Evolutionary conservation across 2,113 vertebrate species (phyloP).

Genomic region (Bostrychus sinensis): DNA sequence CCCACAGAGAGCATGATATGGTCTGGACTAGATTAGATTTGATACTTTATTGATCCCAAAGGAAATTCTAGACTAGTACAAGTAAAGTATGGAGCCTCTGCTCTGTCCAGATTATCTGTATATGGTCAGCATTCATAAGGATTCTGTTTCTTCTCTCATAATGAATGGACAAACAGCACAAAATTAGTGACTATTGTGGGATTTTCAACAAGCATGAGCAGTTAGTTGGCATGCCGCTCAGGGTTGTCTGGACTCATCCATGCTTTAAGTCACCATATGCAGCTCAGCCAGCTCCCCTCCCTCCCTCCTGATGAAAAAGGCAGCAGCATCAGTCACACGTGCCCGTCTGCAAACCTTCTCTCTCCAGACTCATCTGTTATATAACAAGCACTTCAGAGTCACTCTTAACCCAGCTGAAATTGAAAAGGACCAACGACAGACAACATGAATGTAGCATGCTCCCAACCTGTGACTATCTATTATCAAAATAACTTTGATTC

Average conservation of each 20-base stretch:
- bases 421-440: background rate
- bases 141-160: constrained; percentile 19
- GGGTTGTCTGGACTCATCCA: constrained; percentile 35
- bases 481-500: background rate
- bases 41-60: too few species aligned
- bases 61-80: too few species aligned
- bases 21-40: too few species aligned
- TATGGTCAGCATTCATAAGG: background rate
- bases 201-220: constrained; percentile 23
- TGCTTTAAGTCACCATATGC: constrained; percentile 30
- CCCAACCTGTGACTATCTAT: background rate
- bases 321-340: constrained; percentile 40
- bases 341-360: constrained; percentile 22
- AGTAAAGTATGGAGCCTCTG: too few species aligned
- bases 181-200: background rate
- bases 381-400: constrained; percentile 26
- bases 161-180: constrained; percentile 5
- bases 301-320: constrained; percentile 23
- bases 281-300: constrained; percentile 13
- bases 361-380: constrained; percentile 28
- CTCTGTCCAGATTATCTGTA: background rate
- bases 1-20: too few species aligned
- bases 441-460: background rate
- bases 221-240: constrained; percentile 20
- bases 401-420: constrained; percentile 13